Percentiles rank a stretch among this genome's conserved stretches.
These are phyloP conservation scores for Drosophila kambysellisi DNA, from an alignment of 2,888 invertebrate genomes.

Conservation along the genomic window DNA sequence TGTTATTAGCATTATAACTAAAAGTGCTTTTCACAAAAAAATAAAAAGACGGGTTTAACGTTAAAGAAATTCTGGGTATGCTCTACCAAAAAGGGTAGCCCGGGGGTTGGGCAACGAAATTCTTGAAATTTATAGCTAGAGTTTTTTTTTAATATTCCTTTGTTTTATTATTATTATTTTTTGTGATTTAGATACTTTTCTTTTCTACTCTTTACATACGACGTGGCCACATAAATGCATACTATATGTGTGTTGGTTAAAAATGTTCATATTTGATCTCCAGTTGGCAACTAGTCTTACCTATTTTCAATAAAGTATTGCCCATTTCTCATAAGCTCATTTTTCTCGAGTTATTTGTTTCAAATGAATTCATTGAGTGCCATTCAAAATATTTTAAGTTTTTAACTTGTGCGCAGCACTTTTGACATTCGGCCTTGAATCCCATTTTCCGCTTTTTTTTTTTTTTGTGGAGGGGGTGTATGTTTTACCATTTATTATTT, in stretches of 20 bases:
- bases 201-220: background rate
- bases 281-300: background rate
- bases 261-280: background rate
- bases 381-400: background rate
- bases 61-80: conserved; percentile 18
- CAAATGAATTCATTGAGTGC: background rate
- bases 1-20: conserved; percentile 45
- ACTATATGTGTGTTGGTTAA: background rate
- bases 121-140: conserved; percentile 56
- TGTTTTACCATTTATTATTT: background rate
- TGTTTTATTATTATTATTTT: background rate
- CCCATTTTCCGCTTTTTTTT: background rate
- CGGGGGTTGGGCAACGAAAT: conserved; percentile 23
- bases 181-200: background rate
- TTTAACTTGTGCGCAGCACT: background rate
- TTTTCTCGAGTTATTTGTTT: background rate
- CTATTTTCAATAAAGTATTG: background rate
- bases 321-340: no score
- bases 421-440: background rate
- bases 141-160: background rate
- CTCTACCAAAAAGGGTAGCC: conserved; percentile 34
- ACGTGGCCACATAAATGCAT: background rate
- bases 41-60: conserved; percentile 7
- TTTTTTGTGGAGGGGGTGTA: background rate
- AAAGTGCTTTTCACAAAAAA: conserved; percentile 25